Conservation (phyloP, 2,888 invertebrate species). For the Oligia strigilis region DNA sequence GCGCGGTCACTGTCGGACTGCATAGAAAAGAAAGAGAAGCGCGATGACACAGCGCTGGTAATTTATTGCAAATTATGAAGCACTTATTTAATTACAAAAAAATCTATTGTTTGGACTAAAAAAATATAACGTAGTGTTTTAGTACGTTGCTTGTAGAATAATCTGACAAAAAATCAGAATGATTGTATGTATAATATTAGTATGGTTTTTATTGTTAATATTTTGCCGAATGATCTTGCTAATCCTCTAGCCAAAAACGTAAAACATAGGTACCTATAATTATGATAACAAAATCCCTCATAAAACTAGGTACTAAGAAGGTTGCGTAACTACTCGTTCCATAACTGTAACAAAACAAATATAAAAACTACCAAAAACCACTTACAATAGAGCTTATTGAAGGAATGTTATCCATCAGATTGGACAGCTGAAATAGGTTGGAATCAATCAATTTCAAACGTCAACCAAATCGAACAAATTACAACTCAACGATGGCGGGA, state of each 20-base stretch:
- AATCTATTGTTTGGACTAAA: too few relatives aligned
- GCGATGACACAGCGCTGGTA: too few relatives aligned
- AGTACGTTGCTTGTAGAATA: too few relatives aligned
- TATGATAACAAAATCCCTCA: neutral
- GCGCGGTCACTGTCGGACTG: too few relatives aligned
- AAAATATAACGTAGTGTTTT: too few relatives aligned
- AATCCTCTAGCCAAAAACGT: neutral
- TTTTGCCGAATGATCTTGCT: neutral
- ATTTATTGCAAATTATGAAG: too few relatives aligned
- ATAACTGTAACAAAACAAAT: neutral
- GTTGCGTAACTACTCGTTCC: neutral
- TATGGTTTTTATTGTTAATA: too few relatives aligned
- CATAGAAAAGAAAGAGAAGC: too few relatives aligned
- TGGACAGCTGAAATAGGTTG: conserved; percentile 45
- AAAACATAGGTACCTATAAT: neutral
- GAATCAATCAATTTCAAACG: conserved; percentile 57
- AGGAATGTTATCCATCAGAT: conserved; percentile 52
- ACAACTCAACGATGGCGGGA: neutral
- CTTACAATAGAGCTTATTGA: conserved; percentile 25
- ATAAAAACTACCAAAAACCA: conserved; percentile 6
- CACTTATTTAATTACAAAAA: too few relatives aligned
- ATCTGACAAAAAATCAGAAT: too few relatives aligned
- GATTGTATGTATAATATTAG: too few relatives aligned
- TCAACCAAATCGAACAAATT: conserved; percentile 45
- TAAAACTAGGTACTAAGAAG: neutral